Evolutionary conservation across 2,113 vertebrate species (phyloP).

Genomic region (Furnarius figulus): DNA sequence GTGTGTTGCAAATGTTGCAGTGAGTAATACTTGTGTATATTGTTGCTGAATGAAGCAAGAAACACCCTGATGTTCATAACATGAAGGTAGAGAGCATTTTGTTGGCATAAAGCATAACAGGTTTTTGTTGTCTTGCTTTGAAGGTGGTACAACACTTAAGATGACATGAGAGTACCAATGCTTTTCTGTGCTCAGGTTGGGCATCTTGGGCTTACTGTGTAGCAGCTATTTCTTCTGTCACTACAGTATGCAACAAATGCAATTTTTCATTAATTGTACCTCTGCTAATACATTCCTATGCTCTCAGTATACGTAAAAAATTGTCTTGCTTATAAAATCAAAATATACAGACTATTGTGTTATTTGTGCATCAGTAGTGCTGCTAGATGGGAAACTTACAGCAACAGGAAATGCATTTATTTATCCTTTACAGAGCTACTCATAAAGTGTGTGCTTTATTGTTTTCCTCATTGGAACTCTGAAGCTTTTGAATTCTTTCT

Average conservation of each 20-base stretch:
- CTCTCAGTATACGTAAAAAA: not conserved
- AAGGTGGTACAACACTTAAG: not conserved
- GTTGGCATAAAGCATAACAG: not conserved
- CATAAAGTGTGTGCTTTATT: not conserved
- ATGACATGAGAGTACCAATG: not conserved
- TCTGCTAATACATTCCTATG: not conserved
- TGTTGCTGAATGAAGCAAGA: not conserved
- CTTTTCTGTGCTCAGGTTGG: not conserved
- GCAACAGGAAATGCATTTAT: not conserved
- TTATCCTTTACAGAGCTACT: not conserved
- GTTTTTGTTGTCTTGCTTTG: not conserved
- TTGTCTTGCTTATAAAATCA: not conserved
- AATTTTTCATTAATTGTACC: not conserved
- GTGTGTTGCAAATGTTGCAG: not conserved
- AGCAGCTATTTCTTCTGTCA: not conserved
- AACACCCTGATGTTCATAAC: not conserved
- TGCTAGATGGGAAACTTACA: not conserved
- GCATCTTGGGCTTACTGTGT: not conserved
- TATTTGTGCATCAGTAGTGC: not conserved
- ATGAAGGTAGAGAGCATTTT: not conserved
- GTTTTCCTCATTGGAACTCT: not conserved
- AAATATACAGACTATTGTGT: accelerated
- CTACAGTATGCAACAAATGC: not conserved
- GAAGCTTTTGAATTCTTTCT: not conserved
- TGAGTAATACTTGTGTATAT: not conserved